A percentile compares a stretch with the other conserved stretches of the same genome.
Evolutionary conservation across 1,140 invertebrate species (phyloP).

Genomic region (Drosophila mayri): DNA sequence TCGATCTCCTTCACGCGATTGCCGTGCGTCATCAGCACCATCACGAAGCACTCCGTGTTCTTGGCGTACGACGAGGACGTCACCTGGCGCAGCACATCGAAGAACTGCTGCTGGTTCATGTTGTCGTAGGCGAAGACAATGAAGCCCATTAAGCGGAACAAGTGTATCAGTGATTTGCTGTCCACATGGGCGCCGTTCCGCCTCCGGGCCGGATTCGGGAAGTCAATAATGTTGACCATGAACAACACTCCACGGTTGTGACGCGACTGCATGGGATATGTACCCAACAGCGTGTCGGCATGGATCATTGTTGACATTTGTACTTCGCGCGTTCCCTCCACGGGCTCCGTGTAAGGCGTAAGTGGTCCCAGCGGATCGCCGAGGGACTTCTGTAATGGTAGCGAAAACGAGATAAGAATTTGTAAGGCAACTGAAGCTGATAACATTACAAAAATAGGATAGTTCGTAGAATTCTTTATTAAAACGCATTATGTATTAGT

Average conservation of each 20-base stretch:
- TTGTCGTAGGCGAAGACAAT: constrained; percentile 83
- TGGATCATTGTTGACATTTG: constrained; percentile 47
- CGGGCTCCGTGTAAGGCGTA: constrained; percentile 18
- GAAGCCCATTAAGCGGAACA: constrained; percentile 87
- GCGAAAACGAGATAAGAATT: background rate
- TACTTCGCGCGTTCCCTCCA: constrained; percentile 8
- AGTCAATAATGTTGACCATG: constrained; percentile 87
- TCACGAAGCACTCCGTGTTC: constrained; percentile 86
- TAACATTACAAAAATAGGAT: background rate
- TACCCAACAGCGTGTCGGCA: constrained; percentile 19
- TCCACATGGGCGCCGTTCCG: constrained; percentile 86
- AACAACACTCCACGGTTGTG: constrained; percentile 86
- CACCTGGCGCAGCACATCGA: constrained; percentile 75
- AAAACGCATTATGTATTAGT: background rate
- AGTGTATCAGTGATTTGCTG: constrained; percentile 84
- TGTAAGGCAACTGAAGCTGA: background rate
- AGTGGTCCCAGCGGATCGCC: constrained; percentile 20
- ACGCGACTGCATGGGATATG: constrained; percentile 55
- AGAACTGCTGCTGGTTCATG: constrained; percentile 85
- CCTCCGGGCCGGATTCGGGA: constrained; percentile 58
- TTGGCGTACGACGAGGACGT: constrained; percentile 74
- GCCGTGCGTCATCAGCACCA: constrained; percentile 88
- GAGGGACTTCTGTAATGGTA: background rate
- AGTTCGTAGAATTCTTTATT: background rate
- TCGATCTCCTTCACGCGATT: constrained; percentile 69